Evolutionary conservation across 2,797 vertebrate species (phyloP).

Genomic region (Cheirogaleus major): DNA sequence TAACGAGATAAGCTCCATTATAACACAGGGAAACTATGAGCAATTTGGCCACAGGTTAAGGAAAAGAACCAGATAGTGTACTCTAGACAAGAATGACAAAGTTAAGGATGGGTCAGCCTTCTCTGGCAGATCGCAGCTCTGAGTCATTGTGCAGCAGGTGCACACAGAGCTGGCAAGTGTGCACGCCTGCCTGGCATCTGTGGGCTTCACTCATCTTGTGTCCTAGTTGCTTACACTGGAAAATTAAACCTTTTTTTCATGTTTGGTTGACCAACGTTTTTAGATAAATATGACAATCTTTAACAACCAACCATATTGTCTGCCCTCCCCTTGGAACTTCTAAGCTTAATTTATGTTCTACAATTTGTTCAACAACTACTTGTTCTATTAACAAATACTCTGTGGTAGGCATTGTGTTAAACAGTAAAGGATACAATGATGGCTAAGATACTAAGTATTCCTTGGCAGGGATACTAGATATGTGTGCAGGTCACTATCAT

Average conservation of each 20-base stretch:
- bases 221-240: neutral
- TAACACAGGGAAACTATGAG: neutral
- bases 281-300: constrained; percentile 17
- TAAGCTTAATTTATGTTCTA: neutral
- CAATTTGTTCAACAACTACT: neutral
- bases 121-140: neutral
- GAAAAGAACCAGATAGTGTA: neutral
- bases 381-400: neutral
- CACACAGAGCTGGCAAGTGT: neutral
- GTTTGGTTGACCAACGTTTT: neutral
- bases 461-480: neutral
- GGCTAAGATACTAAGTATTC: neutral
- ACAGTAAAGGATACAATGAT: neutral
- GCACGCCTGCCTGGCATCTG: constrained; percentile 9
- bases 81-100: neutral
- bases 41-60: neutral
- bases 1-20: neutral
- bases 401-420: neutral
- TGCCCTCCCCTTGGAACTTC: neutral
- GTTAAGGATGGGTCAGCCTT: neutral
- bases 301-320: neutral
- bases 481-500: neutral
- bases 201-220: neutral
- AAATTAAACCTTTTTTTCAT: neutral
- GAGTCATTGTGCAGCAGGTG: neutral